Conservation (phyloP, 2,797 vertebrate species). For the Semotilus atromaculatus region DNA sequence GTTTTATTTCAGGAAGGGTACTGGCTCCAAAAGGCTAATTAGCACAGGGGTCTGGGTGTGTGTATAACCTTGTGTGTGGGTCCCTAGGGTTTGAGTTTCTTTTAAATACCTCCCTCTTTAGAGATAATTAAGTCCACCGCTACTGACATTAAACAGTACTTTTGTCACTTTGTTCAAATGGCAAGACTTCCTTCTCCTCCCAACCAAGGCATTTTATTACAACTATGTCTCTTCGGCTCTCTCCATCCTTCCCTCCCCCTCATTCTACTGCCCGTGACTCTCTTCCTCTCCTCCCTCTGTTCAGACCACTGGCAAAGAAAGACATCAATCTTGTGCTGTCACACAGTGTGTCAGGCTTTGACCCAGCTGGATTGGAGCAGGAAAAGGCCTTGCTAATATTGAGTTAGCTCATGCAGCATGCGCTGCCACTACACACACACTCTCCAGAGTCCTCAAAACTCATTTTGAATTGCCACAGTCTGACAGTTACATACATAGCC, state of each 20-base stretch:
- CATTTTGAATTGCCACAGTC: constrained; percentile 51
- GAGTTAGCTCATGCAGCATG: constrained; percentile 55
- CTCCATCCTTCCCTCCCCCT: constrained; percentile 2
- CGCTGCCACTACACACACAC: constrained; percentile 18
- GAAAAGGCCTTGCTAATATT: constrained; percentile 55
- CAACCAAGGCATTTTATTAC: constrained; percentile 2
- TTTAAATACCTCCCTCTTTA: constrained; percentile 52
- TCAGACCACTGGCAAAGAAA: constrained; percentile 43
- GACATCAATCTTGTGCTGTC: constrained; percentile 58
- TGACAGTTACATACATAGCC: constrained; percentile 50
- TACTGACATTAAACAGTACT: constrained; percentile 52
- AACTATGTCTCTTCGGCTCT: background rate
- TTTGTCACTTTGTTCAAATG: constrained; percentile 49
- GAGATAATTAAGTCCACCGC: constrained; percentile 52
- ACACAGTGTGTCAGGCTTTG: constrained; percentile 48
- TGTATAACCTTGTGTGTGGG: constrained; percentile 21
- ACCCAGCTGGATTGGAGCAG: constrained; percentile 49
- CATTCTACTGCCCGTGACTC: background rate
- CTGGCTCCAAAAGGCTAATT: constrained; percentile 15
- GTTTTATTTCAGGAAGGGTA: constrained; percentile 1
- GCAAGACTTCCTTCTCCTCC: constrained; percentile 13
- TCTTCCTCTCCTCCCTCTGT: constrained; percentile 9
- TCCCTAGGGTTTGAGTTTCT: constrained; percentile 22
- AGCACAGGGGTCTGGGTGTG: background rate
- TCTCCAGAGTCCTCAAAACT: constrained; percentile 43